Base-by-base conservation (phyloP, 2,113 vertebrate species). In the Bos indicus region DNA sequence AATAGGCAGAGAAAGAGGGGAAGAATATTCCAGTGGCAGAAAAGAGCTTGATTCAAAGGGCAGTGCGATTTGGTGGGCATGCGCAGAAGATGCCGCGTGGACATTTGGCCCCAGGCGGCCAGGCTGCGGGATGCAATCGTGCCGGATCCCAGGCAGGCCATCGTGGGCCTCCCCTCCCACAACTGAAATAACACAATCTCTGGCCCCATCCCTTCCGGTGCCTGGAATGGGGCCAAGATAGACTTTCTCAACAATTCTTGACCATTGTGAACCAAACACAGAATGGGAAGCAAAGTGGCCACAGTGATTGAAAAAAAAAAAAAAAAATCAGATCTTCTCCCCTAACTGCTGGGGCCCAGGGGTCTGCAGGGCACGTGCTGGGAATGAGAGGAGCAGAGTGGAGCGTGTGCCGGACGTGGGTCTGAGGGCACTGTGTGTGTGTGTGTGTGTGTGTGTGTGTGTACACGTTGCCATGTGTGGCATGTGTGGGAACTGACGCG, bases 1-100 rank as follows among this genome's bases (percentile, higher is more conserved):
- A 93, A 94, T 62, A 90, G 95, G 59, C 96, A 95, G 94, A 87
- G 93, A 96, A 98, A 90, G 59, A 43, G 84, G 87, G 74, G 67
- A 94, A 97, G 64, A 36, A 88, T 85, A 92, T 84, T 91, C 52
- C 91, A 56, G 64, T 10, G 77, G 80, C 62, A 95, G 89, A 93
- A 94, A 93, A 96, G 51, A 92, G 33, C 86, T 87, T 64, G 62
- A 62, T 85, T 91, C 77, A 91, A 97, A 83, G 74, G 96, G 84
- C 93, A 96, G 88, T 96, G 30, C 43, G 57, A 36, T 80, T 87
- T 71, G 17, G 30, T 46, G 78, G 88, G 57, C 89, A 57, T 84
- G 82, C 7, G 16, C 51, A 78, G 86, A 80, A 59, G 67, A 67
- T 30, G 80, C 52, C 33, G 52, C 12, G 48, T 67, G 84, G 64